Evolutionary conservation across 2,797 vertebrate genomes (phyloP).

Genomic region (Poeciliopsis infans): DNA sequence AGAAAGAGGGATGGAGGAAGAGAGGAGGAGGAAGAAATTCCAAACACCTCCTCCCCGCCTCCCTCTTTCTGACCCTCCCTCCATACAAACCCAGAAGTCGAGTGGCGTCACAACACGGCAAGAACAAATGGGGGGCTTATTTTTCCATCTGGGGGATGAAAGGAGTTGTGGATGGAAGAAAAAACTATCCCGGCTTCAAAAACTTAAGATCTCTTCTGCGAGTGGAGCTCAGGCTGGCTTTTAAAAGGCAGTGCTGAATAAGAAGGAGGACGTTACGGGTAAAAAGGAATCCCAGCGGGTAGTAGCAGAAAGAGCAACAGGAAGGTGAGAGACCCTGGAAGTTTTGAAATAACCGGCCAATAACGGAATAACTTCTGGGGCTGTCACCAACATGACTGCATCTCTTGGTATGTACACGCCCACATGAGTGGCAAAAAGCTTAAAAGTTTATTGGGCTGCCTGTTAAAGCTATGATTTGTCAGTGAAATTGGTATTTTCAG

Average conservation of each 20-base stretch:
- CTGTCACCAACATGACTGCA: conserved; percentile 67
- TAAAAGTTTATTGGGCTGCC: not conserved
- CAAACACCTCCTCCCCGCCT: conserved; percentile 47
- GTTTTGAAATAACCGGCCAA: conserved; percentile 15
- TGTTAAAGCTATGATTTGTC: not conserved
- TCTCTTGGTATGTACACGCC: conserved; percentile 72
- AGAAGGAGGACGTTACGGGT: conserved; percentile 12
- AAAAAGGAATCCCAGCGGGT: conserved; percentile 34
- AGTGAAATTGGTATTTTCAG: conserved; percentile 1
- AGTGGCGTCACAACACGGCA: conserved; percentile 67
- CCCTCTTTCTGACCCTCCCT: conserved; percentile 60
- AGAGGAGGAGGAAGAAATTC: conserved; percentile 31
- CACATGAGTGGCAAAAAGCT: conserved; percentile 9
- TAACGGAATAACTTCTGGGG: conserved; percentile 34
- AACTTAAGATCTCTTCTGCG: conserved; percentile 4
- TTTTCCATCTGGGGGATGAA: conserved; percentile 66
- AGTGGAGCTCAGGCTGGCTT: conserved; percentile 33
- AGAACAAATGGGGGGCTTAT: conserved; percentile 57
- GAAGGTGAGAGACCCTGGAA: conserved; percentile 42
- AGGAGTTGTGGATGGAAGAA: conserved; percentile 43
- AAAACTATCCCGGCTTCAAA: conserved; percentile 39
- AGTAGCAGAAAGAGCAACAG: conserved; percentile 31
- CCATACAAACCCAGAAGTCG: conserved; percentile 66
- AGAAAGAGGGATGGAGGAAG: conserved; percentile 53
- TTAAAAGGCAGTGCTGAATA: conserved; percentile 23